Base-by-base conservation (phyloP, 1,140 invertebrate species). In the Ooceraea biroi region DNA sequence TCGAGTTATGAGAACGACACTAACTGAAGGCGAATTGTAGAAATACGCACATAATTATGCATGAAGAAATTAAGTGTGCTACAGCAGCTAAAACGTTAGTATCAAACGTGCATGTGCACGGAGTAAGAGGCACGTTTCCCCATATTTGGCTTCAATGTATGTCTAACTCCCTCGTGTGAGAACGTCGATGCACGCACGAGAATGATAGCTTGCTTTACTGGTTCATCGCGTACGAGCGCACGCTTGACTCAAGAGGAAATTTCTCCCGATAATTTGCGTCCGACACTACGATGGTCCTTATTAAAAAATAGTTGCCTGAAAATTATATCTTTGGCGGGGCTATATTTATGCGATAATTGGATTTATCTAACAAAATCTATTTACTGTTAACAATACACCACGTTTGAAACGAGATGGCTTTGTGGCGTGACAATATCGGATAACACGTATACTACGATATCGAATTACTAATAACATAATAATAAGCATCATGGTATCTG, bases 381-480 rank as follows among this genome's bases (percentile, higher is more conserved):
- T n/a, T 27, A 27, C 57, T 30, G 25, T 60, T 25, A 4, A 27
- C 22, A 30, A 52, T 17, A 10, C 44, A 27, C 36, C 17, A 44
- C 55, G 12, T 46, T 73, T 48, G 61, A 74, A 74, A 61, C 41
- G 36, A 74, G 17, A 3, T 3, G 55, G 44, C 36, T 55, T 61
- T 61, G 36, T 17, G 19, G 14, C 12, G 12, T 14, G 36, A 17
- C 36, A 74, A 74, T 48, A 74, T 74, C 52, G 57, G 5, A 74
- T 74, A 61, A 74, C 17, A 73, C 19, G 50, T 14, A 22, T 11
- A 46, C 41, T 73, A n/a, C n/a, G 30, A 74, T 60, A 74, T 74
- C 36, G 22, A 55, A 57, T 41, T 72, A 60, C 17, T 74, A 60
- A 74, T 46, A 60, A 58, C 4, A 60, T 17, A 73, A 73, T 58